Conservation (phyloP, 2,113 vertebrate genomes). For the Corydoras sp. region DNA sequence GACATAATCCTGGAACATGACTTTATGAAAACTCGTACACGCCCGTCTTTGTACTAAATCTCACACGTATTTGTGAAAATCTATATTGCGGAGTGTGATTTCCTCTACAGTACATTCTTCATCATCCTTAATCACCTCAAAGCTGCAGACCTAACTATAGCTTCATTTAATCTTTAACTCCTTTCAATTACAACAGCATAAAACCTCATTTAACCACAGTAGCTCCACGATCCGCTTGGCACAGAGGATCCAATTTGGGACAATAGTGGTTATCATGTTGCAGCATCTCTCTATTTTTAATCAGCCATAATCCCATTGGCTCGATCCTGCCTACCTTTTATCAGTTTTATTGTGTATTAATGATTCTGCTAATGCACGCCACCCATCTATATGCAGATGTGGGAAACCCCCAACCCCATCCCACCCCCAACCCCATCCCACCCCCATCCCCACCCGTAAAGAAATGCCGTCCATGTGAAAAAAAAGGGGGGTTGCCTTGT, state of each 20-base stretch:
- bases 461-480: conserved; percentile 35
- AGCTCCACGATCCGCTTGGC: conserved; percentile 9
- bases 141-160: conserved; percentile 43
- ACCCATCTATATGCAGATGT: conserved; percentile 59
- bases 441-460: not conserved
- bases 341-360: conserved; percentile 51
- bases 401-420: not conserved
- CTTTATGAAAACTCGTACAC: too few relatives aligned
- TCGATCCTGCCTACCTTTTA: conserved; percentile 31
- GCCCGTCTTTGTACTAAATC: not conserved
- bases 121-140: conserved; percentile 40
- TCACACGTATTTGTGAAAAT: conserved; percentile 17
- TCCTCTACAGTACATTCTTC: conserved; percentile 20
- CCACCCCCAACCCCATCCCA: too few relatives aligned
- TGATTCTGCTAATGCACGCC: conserved; percentile 44
- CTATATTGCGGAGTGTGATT: conserved; percentile 5
- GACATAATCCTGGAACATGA: too few relatives aligned
- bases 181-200: conserved; percentile 52
- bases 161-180: conserved; percentile 56
- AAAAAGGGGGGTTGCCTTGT: conserved; percentile 19
- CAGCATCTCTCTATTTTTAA: conserved; percentile 33
- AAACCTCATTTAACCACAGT: conserved; percentile 43
- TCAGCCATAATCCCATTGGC: conserved; percentile 13
- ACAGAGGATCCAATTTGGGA: conserved; percentile 40
- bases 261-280: conserved; percentile 25